Percentiles rank a stretch among this genome's conserved stretches.
phyloP scores from a whole-genome alignment of 2,888 invertebrate species.

The Baronia brevicornis region DNA sequence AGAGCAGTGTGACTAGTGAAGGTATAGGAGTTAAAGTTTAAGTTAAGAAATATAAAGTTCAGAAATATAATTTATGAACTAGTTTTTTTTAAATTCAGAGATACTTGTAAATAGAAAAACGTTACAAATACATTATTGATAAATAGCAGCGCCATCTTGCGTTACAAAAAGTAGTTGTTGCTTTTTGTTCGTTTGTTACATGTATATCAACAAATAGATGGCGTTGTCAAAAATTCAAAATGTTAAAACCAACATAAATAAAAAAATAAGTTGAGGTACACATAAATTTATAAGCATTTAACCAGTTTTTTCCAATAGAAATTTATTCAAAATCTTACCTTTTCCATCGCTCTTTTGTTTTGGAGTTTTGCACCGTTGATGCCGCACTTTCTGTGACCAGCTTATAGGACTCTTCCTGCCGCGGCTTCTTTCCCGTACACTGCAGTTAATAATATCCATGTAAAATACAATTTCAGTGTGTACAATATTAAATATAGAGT shows the following conservation, averaged over 20 bases:
- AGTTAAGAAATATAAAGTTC: no score
- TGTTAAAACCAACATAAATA: background rate
- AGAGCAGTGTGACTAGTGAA: no score
- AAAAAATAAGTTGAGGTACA: background rate
- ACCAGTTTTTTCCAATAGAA: slow-evolving; percentile 1
- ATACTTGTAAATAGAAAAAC: no score
- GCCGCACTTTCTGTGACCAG: slow-evolving; percentile 79
- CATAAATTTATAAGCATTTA: background rate
- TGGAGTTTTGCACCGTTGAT: slow-evolving; percentile 77
- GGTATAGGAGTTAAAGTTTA: no score
- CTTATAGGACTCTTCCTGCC: slow-evolving; percentile 71
- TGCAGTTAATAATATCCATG: slow-evolving; percentile 50
- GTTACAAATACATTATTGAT: no score
- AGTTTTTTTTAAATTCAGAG: no score
- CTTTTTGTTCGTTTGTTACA: no score
- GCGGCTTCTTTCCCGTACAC: slow-evolving; percentile 70
- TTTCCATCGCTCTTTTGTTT: slow-evolving; percentile 45
- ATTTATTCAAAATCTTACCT: slow-evolving; percentile 36
- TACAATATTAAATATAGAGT: slow-evolving; percentile 2
- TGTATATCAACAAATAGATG: slow-evolving; percentile 34
- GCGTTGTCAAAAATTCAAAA: slow-evolving; percentile 27
- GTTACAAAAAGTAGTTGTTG: background rate
- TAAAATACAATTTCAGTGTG: slow-evolving; percentile 9
- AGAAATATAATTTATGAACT: no score
- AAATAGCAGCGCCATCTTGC: slow-evolving; percentile 2